Percentiles rank a stretch among this genome's conserved stretches.
These are phyloP conservation scores for Hippocampus mohnikei DNA, from an alignment of 2,113 vertebrate species.

Conservation along the genomic window DNA sequence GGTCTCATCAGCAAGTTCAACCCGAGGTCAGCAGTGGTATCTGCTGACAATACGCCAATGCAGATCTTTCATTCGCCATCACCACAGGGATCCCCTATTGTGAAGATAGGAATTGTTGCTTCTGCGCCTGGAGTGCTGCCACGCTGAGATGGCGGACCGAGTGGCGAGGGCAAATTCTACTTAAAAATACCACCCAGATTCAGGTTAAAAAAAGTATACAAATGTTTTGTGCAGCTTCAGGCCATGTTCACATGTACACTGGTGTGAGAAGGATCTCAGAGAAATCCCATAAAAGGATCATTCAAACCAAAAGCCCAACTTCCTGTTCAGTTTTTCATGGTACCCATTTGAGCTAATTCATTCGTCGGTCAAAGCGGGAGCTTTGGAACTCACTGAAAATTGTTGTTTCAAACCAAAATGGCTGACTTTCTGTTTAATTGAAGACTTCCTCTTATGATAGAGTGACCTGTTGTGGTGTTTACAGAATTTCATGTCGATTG, in stretches of 20 bases:
- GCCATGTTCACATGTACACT: neutral
- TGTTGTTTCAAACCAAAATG: no score
- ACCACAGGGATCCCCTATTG: conserved; percentile 31
- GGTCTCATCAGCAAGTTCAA: conserved; percentile 46
- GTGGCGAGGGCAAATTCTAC: neutral
- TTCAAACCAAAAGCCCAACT: no score
- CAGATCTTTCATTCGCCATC: conserved; percentile 36
- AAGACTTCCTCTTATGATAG: no score
- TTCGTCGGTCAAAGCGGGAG: no score
- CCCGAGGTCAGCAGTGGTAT: conserved; percentile 38
- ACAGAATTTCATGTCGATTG: no score
- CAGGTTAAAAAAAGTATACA: neutral
- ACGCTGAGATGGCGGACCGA: conserved; percentile 5
- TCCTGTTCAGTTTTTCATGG: no score
- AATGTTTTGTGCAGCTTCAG: neutral
- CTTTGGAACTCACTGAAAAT: no score
- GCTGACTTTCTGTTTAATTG: no score
- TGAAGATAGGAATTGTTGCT: conserved; percentile 20
- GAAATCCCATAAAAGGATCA: no score
- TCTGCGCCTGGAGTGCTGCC: conserved; percentile 17
- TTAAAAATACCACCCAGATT: neutral
- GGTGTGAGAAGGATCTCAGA: no score
- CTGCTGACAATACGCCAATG: conserved; percentile 40
- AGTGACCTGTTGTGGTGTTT: no score
- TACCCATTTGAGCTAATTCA: no score